These are phyloP conservation scores for Mandrillus leucophaeus DNA, from an alignment of 2,113 vertebrate genomes.

Conservation along the genomic window DNA sequence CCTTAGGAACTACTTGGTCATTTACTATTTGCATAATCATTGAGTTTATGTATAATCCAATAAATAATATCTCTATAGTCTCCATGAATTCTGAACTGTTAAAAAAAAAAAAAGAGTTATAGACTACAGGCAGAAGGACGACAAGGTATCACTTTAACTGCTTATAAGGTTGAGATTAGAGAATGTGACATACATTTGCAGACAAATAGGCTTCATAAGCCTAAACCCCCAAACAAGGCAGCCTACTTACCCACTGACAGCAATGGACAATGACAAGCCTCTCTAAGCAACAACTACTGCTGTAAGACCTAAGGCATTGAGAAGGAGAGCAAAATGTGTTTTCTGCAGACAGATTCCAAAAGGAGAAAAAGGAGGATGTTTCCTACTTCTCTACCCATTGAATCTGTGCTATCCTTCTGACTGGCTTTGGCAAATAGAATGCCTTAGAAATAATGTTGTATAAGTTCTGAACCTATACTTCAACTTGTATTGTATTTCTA, in stretches of 20 bases:
- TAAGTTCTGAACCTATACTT: neutral
- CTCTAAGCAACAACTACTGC: neutral
- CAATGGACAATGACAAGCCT: neutral
- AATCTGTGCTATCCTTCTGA: neutral
- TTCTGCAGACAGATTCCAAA: neutral
- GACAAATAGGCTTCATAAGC: neutral
- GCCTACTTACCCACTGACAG: neutral
- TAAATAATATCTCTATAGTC: neutral
- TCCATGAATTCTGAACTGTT: neutral
- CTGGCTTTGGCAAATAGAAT: neutral
- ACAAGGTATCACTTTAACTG: neutral
- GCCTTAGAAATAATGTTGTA: fast-evolving
- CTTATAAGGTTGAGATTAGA: neutral
- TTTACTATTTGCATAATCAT: neutral
- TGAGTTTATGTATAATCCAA: neutral
- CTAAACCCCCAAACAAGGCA: neutral
- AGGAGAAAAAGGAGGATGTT: neutral
- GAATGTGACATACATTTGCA: neutral
- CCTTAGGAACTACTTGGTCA: neutral
- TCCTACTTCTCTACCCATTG: neutral
- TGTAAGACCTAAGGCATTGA: fast-evolving
- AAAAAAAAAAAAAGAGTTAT: neutral
- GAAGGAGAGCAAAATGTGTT: neutral
- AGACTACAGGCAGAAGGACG: neutral
- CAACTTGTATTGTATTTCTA: neutral